Conservation (phyloP, 2,797 vertebrate genomes). For the Craterocephalus amniculus region DNA sequence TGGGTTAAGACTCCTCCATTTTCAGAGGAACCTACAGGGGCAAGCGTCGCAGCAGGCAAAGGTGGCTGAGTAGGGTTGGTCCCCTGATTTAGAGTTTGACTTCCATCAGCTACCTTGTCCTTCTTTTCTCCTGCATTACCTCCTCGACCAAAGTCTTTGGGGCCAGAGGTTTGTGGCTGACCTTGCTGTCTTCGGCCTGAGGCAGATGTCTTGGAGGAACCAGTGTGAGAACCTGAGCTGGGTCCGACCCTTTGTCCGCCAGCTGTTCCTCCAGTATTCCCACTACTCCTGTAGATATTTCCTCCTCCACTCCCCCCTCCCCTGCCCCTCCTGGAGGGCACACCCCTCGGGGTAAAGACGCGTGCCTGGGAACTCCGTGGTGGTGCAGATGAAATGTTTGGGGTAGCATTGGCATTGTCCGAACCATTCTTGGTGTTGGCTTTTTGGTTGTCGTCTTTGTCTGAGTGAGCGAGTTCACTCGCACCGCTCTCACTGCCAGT, state of each 20-base stretch:
- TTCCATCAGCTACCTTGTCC: slow-evolving; percentile 76
- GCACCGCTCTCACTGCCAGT: slow-evolving; percentile 91
- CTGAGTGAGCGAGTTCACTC: slow-evolving; percentile 87
- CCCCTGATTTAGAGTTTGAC: slow-evolving; percentile 73
- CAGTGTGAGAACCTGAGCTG: slow-evolving; percentile 68
- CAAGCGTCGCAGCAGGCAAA: slow-evolving; percentile 52
- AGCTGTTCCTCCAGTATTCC: slow-evolving; percentile 66
- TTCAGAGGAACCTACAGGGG: slow-evolving; percentile 68
- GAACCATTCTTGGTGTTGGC: slow-evolving; percentile 71
- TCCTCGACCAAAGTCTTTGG: slow-evolving; percentile 77
- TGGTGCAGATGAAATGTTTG: slow-evolving; percentile 58
- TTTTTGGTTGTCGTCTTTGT: slow-evolving; percentile 86
- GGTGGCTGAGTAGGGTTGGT: slow-evolving; percentile 62
- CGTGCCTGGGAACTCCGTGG: slow-evolving; percentile 83
- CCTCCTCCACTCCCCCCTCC: slow-evolving; percentile 81
- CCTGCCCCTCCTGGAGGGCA: slow-evolving; percentile 90
- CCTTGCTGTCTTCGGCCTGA: slow-evolving; percentile 78
- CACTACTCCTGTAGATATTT: slow-evolving; percentile 76
- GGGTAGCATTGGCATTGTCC: slow-evolving; percentile 50
- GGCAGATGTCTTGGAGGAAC: slow-evolving; percentile 71
- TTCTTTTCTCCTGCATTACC: slow-evolving; percentile 78
- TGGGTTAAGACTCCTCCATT: slow-evolving; percentile 75
- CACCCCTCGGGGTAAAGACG: slow-evolving; percentile 93
- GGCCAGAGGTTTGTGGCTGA: slow-evolving; percentile 61
- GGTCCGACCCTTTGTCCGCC: slow-evolving; percentile 76